Evolutionary conservation across 2,797 vertebrate species (phyloP).

Genomic region (Danio tinwini): DNA sequence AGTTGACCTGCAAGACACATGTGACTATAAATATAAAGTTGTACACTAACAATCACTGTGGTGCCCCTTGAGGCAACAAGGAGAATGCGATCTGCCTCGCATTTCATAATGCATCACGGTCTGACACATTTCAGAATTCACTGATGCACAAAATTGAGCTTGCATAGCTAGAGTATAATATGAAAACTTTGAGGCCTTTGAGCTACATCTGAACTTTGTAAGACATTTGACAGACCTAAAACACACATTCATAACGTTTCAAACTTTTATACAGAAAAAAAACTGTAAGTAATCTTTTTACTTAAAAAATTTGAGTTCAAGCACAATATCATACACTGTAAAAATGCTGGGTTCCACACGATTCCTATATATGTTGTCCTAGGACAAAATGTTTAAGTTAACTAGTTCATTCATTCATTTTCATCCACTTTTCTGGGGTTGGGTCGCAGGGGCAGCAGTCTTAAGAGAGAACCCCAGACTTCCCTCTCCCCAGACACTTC

Average conservation of each 20-base stretch:
- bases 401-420: too few relatives aligned
- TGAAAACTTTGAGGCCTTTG: slow-evolving; percentile 21
- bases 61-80: neutral
- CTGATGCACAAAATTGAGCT: slow-evolving; percentile 1
- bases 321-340: too few relatives aligned
- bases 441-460: too few relatives aligned
- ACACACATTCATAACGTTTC: neutral
- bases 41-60: neutral
- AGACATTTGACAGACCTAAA: slow-evolving; percentile 18
- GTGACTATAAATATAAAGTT: neutral
- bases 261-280: neutral
- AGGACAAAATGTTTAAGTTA: too few relatives aligned
- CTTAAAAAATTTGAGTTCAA: neutral
- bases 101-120: neutral
- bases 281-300: neutral
- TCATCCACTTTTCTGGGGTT: too few relatives aligned
- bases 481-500: too few relatives aligned
- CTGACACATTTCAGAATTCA: slow-evolving; percentile 7
- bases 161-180: neutral
- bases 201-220: slow-evolving; percentile 3
- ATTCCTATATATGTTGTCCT: too few relatives aligned
- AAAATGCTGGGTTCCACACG: too few relatives aligned
- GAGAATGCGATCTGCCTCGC: neutral
- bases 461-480: too few relatives aligned
- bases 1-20: neutral